Percentiles rank a stretch among this genome's conserved stretches.
phyloP scores from a whole-genome alignment of 2,113 vertebrate species.

The Prunella fulvescens region DNA sequence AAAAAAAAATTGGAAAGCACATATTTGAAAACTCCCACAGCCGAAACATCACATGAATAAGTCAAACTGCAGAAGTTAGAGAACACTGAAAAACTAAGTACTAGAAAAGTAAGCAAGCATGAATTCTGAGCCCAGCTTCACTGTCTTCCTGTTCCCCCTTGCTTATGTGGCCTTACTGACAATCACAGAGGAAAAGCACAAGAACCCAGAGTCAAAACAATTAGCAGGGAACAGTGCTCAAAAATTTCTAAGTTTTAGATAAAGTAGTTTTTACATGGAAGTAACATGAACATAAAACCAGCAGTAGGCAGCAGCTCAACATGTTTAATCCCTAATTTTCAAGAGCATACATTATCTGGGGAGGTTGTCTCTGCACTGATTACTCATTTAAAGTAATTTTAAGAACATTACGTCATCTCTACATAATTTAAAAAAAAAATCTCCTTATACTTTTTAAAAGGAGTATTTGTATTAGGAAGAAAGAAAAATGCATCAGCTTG shows the following conservation, averaged over 20 bases:
- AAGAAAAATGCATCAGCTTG: not conserved
- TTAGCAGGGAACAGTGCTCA: not conserved
- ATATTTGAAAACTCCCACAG: not conserved
- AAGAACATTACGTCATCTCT: not conserved
- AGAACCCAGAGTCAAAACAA: not conserved
- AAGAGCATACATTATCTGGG: not conserved
- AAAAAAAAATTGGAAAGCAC: not conserved
- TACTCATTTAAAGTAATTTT: accelerated
- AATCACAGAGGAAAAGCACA: not conserved
- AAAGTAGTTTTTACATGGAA: not conserved
- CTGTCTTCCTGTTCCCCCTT: not conserved
- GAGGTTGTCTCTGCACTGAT: not conserved
- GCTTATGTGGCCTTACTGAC: not conserved
- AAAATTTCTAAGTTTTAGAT: not conserved
- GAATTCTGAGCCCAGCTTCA: not conserved
- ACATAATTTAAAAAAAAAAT: not conserved
- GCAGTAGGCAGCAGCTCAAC: not conserved
- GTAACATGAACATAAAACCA: not conserved
- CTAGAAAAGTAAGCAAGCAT: not conserved
- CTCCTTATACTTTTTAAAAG: not conserved
- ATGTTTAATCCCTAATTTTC: not conserved
- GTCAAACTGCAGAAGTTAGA: not conserved
- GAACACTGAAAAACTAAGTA: not conserved
- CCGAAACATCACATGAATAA: not conserved
- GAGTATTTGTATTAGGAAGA: not conserved